Evolutionary conservation across 2,797 vertebrate species (phyloP).

Genomic region (Micropoecilia bifurca): DNA sequence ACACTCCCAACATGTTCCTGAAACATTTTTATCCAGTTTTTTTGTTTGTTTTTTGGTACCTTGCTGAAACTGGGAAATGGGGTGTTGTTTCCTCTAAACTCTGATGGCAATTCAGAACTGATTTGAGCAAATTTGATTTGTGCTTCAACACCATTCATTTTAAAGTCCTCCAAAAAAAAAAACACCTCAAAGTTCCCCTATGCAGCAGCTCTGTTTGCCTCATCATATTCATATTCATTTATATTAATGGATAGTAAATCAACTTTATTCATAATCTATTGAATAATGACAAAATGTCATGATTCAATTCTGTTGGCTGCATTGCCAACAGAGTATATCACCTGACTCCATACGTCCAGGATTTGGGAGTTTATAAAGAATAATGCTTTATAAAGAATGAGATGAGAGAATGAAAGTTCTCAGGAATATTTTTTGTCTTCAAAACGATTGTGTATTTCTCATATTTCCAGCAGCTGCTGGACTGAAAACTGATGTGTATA

Average conservation of each 20-base stretch:
- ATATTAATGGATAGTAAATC: not conserved
- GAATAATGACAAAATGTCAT: not conserved
- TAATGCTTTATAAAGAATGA: not conserved
- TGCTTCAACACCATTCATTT: not conserved
- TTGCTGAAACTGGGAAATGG: not conserved
- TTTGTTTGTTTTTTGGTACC: too few relatives aligned
- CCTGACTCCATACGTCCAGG: not conserved
- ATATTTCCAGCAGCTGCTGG: not conserved
- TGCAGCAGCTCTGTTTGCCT: not conserved
- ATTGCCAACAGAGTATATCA: not conserved
- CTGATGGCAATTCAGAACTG: not conserved
- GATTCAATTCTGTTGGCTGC: not conserved
- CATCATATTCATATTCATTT: too few relatives aligned
- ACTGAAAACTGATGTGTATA: not conserved
- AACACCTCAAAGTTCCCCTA: not conserved
- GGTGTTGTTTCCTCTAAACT: not conserved
- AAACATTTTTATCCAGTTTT: not conserved
- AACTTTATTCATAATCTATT: not conserved
- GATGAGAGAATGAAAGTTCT: not conserved
- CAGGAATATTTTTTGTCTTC: not conserved
- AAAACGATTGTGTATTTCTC: not conserved
- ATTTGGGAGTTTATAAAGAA: not conserved
- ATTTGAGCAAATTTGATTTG: not conserved
- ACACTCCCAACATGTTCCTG: not conserved
- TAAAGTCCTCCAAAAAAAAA: not conserved